Evolutionary conservation across 2,888 invertebrate species (phyloP).

Genomic region (Drosophila pseudotalamancana): DNA sequence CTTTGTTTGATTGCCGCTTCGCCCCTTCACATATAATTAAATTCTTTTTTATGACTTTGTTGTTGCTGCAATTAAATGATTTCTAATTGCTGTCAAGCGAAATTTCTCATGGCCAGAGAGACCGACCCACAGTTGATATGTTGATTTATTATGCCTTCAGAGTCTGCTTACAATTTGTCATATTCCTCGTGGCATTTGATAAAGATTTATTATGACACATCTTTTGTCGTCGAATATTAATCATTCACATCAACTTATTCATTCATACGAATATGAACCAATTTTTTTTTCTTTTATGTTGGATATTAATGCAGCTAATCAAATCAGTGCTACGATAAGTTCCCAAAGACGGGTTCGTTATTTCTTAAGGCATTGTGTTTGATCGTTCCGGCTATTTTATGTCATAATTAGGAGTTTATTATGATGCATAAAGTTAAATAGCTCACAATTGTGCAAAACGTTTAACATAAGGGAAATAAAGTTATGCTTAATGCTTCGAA

Average conservation of each 20-base stretch:
- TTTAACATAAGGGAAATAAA: background rate
- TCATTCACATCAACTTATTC: slow-evolving; percentile 32
- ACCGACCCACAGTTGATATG: slow-evolving; percentile 69
- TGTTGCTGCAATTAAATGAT: slow-evolving; percentile 81
- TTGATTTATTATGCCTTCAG: slow-evolving; percentile 70
- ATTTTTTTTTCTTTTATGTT: slow-evolving; percentile 30
- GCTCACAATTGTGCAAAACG: slow-evolving; percentile 7
- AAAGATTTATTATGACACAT: slow-evolving; percentile 81
- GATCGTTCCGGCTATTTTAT: slow-evolving; percentile 25
- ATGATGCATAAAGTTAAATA: slow-evolving; percentile 24
- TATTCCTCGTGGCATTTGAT: slow-evolving; percentile 65
- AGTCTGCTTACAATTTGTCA: slow-evolving; percentile 70
- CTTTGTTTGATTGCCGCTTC: slow-evolving; percentile 13
- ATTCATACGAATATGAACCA: slow-evolving; percentile 26
- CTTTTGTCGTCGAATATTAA: slow-evolving; percentile 56
- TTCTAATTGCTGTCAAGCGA: slow-evolving; percentile 72
- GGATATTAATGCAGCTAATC: slow-evolving; percentile 48
- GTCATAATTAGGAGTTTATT: slow-evolving; percentile 46
- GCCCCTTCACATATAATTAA: slow-evolving; percentile 28
- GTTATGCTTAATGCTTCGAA: too few relatives aligned
- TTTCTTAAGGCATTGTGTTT: slow-evolving; percentile 31
- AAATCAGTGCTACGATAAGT: slow-evolving; percentile 38
- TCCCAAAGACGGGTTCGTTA: slow-evolving; percentile 14
- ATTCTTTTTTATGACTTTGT: slow-evolving; percentile 75
- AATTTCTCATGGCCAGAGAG: slow-evolving; percentile 34